These are phyloP conservation scores for Zoanthus sociatus DNA, from an alignment of 92 coral and sea anemone genomes.

Conservation along the genomic window DNA sequence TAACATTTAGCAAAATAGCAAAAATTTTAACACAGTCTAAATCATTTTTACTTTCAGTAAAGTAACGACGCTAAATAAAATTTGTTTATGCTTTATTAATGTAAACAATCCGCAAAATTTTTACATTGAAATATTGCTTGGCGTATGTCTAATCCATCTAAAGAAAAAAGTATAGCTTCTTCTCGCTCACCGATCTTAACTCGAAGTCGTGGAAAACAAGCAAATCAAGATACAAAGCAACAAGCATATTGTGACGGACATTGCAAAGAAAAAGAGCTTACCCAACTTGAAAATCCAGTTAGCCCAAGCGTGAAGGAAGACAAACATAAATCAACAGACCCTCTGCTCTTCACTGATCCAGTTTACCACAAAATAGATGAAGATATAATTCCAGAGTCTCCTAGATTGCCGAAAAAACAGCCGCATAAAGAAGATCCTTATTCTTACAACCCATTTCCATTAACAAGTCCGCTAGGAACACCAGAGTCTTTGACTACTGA, in stretches of 20 bases:
- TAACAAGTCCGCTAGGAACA: conserved; percentile 12
- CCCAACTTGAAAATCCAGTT: neutral
- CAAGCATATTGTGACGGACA: conserved; percentile 14
- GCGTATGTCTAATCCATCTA: neutral
- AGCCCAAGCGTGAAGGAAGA: no score
- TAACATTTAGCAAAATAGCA: neutral
- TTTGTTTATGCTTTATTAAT: neutral
- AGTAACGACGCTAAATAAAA: neutral
- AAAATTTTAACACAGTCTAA: neutral
- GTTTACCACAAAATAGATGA: neutral
- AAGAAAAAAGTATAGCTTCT: neutral
- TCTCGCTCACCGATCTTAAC: neutral
- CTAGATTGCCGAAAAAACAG: neutral
- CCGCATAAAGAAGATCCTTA: neutral
- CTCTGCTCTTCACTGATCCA: neutral
- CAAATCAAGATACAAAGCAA: conserved; percentile 1
- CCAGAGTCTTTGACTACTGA: neutral
- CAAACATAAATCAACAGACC: neutral
- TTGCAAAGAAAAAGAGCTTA: neutral
- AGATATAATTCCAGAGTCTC: neutral
- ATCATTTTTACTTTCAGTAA: neutral
- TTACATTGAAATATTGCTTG: neutral
- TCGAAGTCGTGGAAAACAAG: neutral
- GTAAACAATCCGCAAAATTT: neutral
- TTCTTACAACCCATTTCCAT: conserved; percentile 19